phyloP scores from a whole-genome alignment of 2,888 invertebrate species.

The Patella ulyssiponensis region DNA sequence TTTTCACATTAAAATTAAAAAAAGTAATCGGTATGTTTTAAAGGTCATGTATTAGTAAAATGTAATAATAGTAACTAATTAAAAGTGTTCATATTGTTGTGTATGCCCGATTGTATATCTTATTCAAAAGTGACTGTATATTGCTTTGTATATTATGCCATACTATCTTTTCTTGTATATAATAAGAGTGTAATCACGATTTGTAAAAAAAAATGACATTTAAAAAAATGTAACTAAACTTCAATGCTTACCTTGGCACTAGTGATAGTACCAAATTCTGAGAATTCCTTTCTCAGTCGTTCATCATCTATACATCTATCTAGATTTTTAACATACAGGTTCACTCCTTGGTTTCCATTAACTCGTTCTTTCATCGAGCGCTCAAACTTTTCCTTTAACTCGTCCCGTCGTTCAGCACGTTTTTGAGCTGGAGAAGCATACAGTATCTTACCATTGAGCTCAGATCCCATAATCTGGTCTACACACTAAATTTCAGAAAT shows the following conservation, averaged over 20 bases:
- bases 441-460: constrained; percentile 73
- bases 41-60: too few relatives aligned
- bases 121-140: too few relatives aligned
- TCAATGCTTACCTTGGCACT: constrained; percentile 86
- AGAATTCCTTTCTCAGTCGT: constrained; percentile 93
- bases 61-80: too few relatives aligned
- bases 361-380: constrained; percentile 93
- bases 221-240: too few relatives aligned
- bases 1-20: too few relatives aligned
- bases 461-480: constrained; percentile 88
- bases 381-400: constrained; percentile 96
- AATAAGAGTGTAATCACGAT: too few relatives aligned
- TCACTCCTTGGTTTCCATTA: constrained; percentile 89
- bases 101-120: too few relatives aligned
- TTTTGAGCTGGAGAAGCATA: constrained; percentile 99
- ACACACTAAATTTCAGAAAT: constrained; percentile 78
- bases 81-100: too few relatives aligned
- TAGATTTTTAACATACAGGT: constrained; percentile 98
- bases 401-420: constrained; percentile 98
- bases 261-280: constrained; percentile 97
- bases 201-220: too few relatives aligned
- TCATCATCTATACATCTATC: constrained; percentile 99
- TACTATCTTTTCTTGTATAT: too few relatives aligned
- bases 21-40: too few relatives aligned
- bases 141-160: too few relatives aligned